Evolutionary conservation across 2,113 vertebrate genomes (phyloP).

Genomic region (Vombatus ursinus): DNA sequence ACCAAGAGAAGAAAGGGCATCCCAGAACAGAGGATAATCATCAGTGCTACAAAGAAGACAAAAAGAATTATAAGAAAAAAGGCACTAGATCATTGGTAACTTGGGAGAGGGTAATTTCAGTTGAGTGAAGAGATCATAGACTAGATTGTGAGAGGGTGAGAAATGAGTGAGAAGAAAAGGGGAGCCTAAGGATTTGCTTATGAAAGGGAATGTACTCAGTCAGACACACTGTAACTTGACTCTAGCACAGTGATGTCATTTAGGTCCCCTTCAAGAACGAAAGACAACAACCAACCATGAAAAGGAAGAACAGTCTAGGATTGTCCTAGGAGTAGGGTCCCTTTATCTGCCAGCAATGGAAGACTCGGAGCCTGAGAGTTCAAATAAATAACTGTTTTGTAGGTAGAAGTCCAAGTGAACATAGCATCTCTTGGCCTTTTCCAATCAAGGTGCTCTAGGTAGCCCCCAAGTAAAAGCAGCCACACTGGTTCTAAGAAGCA

Average conservation of each 20-base stretch:
- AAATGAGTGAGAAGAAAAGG: not conserved
- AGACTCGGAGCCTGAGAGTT: not conserved
- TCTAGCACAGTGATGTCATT: too few relatives aligned
- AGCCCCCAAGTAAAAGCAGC: not conserved
- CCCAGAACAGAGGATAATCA: not conserved
- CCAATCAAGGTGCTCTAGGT: not conserved
- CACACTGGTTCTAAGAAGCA: not conserved
- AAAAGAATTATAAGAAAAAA: not conserved
- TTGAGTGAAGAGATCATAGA: not conserved
- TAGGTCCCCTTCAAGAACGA: too few relatives aligned
- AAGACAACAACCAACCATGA: not conserved
- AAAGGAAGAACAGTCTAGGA: not conserved
- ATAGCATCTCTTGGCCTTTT: not conserved
- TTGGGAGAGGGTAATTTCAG: not conserved
- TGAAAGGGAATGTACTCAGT: not conserved
- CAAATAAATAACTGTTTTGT: not conserved
- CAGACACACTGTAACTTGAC: too few relatives aligned
- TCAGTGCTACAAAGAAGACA: not conserved
- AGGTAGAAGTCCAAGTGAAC: not conserved
- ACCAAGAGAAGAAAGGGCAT: not conserved
- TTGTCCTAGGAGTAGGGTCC: not conserved
- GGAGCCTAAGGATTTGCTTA: not conserved
- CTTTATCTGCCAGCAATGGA: not conserved
- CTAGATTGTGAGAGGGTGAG: not conserved
- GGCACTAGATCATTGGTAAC: not conserved